A percentile compares a stretch with the other conserved stretches of the same genome.
Evolutionary conservation across 2,797 vertebrate genomes (phyloP).

Genomic region (Sorex maritimensis): DNA sequence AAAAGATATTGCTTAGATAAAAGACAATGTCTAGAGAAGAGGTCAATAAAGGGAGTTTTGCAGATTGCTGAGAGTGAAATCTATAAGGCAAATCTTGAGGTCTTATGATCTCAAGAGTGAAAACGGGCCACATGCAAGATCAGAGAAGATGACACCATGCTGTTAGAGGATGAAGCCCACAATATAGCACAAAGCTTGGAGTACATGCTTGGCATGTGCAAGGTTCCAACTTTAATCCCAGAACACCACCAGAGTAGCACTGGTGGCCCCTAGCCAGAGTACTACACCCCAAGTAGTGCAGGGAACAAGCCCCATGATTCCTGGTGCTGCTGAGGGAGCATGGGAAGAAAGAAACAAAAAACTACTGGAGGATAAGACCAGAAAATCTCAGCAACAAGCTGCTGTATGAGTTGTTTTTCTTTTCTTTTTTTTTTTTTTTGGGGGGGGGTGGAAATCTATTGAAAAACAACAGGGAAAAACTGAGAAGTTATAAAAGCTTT

Average conservation of each 20-base stretch:
- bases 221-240: too few relatives aligned
- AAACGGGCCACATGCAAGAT: slow-evolving; percentile 23
- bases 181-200: too few relatives aligned
- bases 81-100: slow-evolving; percentile 25
- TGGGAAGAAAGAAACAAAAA: neutral
- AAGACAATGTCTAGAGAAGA: slow-evolving; percentile 10
- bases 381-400: slow-evolving; percentile 52
- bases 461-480: neutral
- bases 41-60: slow-evolving; percentile 58
- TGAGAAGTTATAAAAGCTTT: slow-evolving; percentile 44
- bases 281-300: too few relatives aligned
- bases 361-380: slow-evolving; percentile 10
- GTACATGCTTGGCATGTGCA: too few relatives aligned
- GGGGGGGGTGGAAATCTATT: too few relatives aligned
- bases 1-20: neutral
- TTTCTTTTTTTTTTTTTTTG: too few relatives aligned
- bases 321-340: too few relatives aligned
- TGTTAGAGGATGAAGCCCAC: too few relatives aligned
- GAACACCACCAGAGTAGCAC: too few relatives aligned
- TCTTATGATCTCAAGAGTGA: neutral
- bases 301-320: too few relatives aligned
- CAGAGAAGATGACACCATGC: neutral
- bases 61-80: slow-evolving; percentile 36
- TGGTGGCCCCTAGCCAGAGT: too few relatives aligned
- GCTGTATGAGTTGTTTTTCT: too few relatives aligned